Conservation (phyloP, 2,797 vertebrate genomes). For the Enteromius viviparus region DNA sequence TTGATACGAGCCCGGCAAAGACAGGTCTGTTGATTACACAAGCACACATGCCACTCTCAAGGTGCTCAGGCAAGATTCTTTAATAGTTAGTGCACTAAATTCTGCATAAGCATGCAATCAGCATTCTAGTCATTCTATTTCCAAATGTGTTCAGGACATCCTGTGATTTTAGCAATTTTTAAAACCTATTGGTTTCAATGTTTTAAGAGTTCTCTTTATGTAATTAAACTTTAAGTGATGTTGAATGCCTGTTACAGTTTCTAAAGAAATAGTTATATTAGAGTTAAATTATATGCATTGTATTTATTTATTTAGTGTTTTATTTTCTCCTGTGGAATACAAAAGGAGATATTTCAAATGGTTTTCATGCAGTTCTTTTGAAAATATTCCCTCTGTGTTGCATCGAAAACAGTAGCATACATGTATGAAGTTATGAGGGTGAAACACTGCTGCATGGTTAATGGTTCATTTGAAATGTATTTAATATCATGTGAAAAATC, state of each 20-base stretch:
- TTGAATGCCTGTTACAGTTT: neutral
- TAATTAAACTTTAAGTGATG: neutral
- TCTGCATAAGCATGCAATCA: constrained; percentile 20
- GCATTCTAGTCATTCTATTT: neutral
- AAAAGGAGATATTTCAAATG: neutral
- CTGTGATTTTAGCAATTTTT: neutral
- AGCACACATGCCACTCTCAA: neutral
- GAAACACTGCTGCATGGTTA: neutral
- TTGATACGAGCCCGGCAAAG: constrained; percentile 49
- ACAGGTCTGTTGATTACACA: constrained; percentile 47
- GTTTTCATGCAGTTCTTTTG: neutral
- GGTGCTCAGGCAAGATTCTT: constrained; percentile 23
- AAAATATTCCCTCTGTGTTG: neutral
- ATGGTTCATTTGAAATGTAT: neutral
- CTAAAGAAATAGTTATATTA: neutral
- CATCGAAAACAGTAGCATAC: neutral
- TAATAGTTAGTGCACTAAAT: constrained; percentile 13
- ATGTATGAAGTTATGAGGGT: neutral
- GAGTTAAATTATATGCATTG: neutral
- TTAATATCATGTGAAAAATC: neutral
- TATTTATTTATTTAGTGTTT: neutral
- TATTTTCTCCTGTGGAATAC: neutral
- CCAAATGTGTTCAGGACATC: neutral
- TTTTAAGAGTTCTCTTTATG: neutral
- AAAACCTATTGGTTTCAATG: neutral